Base-by-base conservation (phyloP, 2,797 vertebrate genomes). In the Lagodon rhomboides region DNA sequence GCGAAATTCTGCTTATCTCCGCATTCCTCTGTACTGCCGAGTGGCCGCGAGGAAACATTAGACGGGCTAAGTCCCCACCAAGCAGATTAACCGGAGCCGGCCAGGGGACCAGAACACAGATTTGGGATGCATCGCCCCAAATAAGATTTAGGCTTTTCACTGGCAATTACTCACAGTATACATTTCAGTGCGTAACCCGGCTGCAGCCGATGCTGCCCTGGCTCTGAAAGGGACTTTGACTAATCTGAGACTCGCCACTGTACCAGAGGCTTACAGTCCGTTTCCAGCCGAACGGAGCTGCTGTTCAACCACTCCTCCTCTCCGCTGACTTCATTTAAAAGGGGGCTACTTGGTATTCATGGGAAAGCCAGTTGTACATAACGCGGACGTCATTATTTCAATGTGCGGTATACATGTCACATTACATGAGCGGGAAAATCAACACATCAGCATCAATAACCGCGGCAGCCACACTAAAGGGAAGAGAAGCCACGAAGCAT, bases 81-180 rank as follows among this genome's bases (percentile, higher is more conserved):
- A 92, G 90, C 91, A 92, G 92, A 94, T 94, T 93, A 94, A 79
- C 85, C 79, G 80, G 73, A 87, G 83, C 73, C 87, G 80, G 89
- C 85, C 82, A 81, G 80, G 63, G 69, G 86, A 85, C 75, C 84
- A 70, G 83, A 92, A 83, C 83, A 84, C 69, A 91, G 89, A 92
- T 93, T 92, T 91, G 87, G 89, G 89, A 91, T 75, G 90, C 90
- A 87, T 89, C 69, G 77, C 82, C 82, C 82, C 86, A 88, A 92
- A 93, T 78, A 87, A 89, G 91, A 91, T 93, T 93, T 85, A 87
- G 79, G 81, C 87, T 92, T 93, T 93, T 92, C 87, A 90, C 88
- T 91, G 89, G 86, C 87, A 90, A 91, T 92, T 91, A 93, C 86
- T 91, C 84, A 76, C 74, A 78, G 85, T 86, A 78, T 89, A 87